Base-by-base conservation (phyloP, 2,888 invertebrate genomes). In the Allophyes oxyacanthae region DNA sequence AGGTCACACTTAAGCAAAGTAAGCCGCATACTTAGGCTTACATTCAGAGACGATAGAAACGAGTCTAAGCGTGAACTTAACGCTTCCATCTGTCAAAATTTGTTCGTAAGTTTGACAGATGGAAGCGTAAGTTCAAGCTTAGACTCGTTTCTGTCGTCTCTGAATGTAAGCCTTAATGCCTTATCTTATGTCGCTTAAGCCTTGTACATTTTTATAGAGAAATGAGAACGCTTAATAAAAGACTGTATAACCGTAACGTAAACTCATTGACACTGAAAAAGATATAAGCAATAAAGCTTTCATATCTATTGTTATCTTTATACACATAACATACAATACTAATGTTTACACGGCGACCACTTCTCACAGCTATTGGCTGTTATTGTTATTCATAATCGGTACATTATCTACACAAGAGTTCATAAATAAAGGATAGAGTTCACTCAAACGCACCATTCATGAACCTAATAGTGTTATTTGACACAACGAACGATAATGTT, bases 321-420 rank as follows among this genome's bases (percentile, higher is more conserved):
- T 10, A 34, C 25, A 42, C 25, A 33, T 25, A 15, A 0, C n/a
- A 38, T 28, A 26, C 30, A 37, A 4, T 20, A 26, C 10, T 26
- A 42, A 51, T 60, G 36, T 63, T 42, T 15, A 63, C 42, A 15
- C 11, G 28, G 33, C 11, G 20, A 42, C 55, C 45, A 44, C 20
- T 36, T 37, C 8, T 45, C 36, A 11, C 20, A 25, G 11, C n/a
- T 28, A 42, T 6, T 30, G 13, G 4, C 25, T 32, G 30, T 42
- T 62, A 45, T 45, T 46, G 55, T 54, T 46, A 41, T 46, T 42
- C 41, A 30, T 53, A 42, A 36, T n/a, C 20, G 28, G 28, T 4
- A 37, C 14, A 9, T 33, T 33, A 40, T 38, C 14, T 40, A 14
- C 9, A 32, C 11, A 9, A 25, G 28, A 14, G 37, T 26, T 20